Evolutionary conservation across 2,113 vertebrate species (phyloP), one percentile per base, ranked within the genome.

Genomic region (Atractosteus spatula): DNA sequence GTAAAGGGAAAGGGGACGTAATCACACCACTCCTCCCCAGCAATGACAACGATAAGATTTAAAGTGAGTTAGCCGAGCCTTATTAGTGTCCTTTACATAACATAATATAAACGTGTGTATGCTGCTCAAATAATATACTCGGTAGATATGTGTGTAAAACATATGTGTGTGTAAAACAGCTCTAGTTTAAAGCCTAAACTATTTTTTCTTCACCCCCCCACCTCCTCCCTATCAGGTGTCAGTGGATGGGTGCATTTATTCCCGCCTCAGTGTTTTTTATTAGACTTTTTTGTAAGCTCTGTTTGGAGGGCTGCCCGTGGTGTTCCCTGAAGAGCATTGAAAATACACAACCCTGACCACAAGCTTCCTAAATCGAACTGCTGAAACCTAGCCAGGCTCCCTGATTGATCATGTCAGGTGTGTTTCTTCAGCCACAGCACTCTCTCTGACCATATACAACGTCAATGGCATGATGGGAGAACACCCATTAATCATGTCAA

Each of bases 321-420:
- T 59, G n/a, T 13, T 59, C 57, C 57, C 14, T n/a, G 57, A 59
- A 59, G 57, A n/a, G 57, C 57, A 59, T 59, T 59, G 6, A n/a
- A 59, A 59, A 59, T n/a, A 13, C 57, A 59, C 57, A 13, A 13
- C 57, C n/a, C 57, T 16, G n/a, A 59, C 10, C 57, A 59, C 57
- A 14, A 16, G n/a, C 14, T 59, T 11, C 6, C 57, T 13, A 59
- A 59, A 59, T 59, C 57, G 14, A 59, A 59, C 14, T 11, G 57
- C 57, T 59, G 57, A 59, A n/a, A 16, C 2, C 12, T 16, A 13
- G 57, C 57, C 57, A 59, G 14, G 57, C 57, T 59, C 57, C 57
- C 57, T 59, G 57, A 59, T 59, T 59, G 57, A 59, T 59, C 13
- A n/a, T n/a, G 14, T 59, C 57, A 59, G 57, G 57, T 59, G 57